Evolutionary conservation across 2,797 vertebrate species (phyloP).

Genomic region (Picus viridis): DNA sequence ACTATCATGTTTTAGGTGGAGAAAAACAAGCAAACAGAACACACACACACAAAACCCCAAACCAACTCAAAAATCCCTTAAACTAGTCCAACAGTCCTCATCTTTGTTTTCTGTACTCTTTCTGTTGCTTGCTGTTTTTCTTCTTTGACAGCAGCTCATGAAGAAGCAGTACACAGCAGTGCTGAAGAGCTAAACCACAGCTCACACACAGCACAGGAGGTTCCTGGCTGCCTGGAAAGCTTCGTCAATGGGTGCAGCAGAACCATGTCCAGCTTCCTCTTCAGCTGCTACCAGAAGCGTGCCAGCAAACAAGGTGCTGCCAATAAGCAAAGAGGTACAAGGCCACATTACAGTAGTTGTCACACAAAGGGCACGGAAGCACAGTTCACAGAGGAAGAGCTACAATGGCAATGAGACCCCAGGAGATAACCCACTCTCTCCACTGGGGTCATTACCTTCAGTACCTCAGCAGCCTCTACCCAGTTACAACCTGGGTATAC

Average conservation of each 20-base stretch:
- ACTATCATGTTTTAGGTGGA: not conserved
- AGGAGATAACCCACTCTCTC: not conserved
- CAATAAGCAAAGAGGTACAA: not conserved
- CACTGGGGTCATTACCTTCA: too few relatives aligned
- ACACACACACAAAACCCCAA: too few relatives aligned
- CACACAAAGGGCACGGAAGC: not conserved
- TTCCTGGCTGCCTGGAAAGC: not conserved
- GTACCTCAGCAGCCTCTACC: not conserved
- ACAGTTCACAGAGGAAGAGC: not conserved
- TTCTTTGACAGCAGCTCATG: not conserved
- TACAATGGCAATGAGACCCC: not conserved
- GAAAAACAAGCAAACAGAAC: fast-evolving
- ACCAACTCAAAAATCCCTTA: not conserved
- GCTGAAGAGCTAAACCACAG: not conserved
- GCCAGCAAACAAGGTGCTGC: not conserved
- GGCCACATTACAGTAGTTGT: fast-evolving
- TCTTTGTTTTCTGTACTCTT: not conserved
- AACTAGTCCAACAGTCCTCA: not conserved
- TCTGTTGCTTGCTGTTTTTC: not conserved
- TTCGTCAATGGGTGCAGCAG: not conserved
- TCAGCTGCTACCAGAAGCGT: not conserved
- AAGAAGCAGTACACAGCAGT: not conserved
- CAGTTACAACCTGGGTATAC: not conserved
- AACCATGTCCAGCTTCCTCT: not conserved
- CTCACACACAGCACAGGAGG: not conserved